These are phyloP conservation scores for Perognathus longimembris DNA, from an alignment of 2,113 vertebrate genomes.

Conservation along the genomic window DNA sequence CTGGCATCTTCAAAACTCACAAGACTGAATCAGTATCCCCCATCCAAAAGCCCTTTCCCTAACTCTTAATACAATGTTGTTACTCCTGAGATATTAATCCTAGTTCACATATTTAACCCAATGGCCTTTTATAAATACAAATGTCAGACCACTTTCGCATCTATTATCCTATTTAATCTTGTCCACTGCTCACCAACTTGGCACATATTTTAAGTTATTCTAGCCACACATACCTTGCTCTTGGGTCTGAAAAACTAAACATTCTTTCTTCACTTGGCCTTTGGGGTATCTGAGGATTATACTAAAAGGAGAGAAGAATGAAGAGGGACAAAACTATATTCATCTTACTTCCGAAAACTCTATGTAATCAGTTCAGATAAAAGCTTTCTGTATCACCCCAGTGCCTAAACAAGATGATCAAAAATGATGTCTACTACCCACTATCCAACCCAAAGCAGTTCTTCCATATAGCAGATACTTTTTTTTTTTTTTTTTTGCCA, in stretches of 20 bases:
- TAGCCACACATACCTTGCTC: background rate
- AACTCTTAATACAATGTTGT: background rate
- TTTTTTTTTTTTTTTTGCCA: no score
- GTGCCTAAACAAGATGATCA: background rate
- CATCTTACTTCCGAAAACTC: background rate
- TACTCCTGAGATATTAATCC: background rate
- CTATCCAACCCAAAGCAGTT: background rate
- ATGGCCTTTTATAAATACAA: background rate
- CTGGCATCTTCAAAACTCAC: background rate
- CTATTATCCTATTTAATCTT: background rate
- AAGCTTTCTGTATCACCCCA: background rate
- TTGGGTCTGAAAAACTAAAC: background rate
- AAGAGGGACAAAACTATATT: background rate
- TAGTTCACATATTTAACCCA: background rate
- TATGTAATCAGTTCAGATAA: background rate
- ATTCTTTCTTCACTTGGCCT: background rate
- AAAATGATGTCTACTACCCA: background rate
- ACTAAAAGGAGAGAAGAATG: fast-evolving
- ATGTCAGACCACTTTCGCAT: background rate
- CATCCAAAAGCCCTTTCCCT: background rate
- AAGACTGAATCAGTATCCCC: background rate
- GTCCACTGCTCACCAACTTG: background rate
- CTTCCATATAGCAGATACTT: background rate
- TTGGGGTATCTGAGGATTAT: background rate
- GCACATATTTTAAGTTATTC: background rate